Base-by-base conservation (phyloP, 2,113 vertebrate species). In the Nerophis ophidion region DNA sequence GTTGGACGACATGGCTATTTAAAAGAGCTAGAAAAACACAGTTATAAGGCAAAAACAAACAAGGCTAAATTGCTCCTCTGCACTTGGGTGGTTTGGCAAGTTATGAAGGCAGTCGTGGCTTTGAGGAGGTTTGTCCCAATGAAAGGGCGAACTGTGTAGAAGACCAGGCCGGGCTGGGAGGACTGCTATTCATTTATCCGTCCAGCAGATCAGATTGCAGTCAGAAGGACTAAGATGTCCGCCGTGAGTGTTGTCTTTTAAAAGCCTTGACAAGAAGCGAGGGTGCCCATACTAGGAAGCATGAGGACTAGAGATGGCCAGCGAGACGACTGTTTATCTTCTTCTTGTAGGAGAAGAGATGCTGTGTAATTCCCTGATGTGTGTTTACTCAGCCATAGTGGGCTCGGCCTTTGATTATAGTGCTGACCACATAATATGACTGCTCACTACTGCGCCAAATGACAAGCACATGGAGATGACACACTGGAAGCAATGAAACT, bases 31-130 rank as follows among this genome's bases (percentile, higher is more conserved):
- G 75, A 84, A 83, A 84, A 86, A 87, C 83, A 88, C 76, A 79
- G 80, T 70, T 78, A 74, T 62, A 75, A 65, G 76, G 82, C 72
- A 87, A 83, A 84, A 86, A 83, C 80, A 87, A 87, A 88, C 81
- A 85, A 52, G 70, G 58, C 76, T 85, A 85, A 87, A 85, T 86
- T 75, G 84, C 83, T 77, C 82, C 81, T 81, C 74, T 82, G 78
- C 80, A 81, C 83, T 88, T 89, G 86, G 87, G 86, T 87, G 87
- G 86, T 76, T 85, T 87, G 84, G 84, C 83, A 78, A 69, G 75
- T 86, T 84, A 73, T 81, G 81, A 87, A 87, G 85, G 85, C 79
- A 74, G 63, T 61, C 75, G 81, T 72, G 77, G 70, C 81, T 85
- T 86, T 83, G 77, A 75, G 84, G 75, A 82, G 83, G 80, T 81